Evolutionary conservation across 2,888 invertebrate genomes (phyloP), one percentile per base, ranked within the genome.

Genomic region (Cryptops parisi): DNA sequence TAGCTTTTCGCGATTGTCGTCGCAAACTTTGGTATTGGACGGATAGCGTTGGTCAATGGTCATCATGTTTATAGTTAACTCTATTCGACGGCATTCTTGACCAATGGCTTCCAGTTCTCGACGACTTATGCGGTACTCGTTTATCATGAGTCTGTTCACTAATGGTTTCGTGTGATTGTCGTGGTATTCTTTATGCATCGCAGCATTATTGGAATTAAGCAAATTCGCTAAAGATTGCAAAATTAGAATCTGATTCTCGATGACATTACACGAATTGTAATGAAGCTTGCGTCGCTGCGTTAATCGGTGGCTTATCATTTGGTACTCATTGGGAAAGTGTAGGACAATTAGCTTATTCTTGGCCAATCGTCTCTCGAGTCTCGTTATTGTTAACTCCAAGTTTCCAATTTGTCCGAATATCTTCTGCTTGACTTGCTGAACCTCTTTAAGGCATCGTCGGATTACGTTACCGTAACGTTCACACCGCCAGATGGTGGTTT

Each of bases 391-490:
- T 15, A n/a, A 23, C 24, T 33, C 24, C 22, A 40, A 24, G 3
- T 23, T 22, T 17, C 41, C 41, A 3, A 24, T 2, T 3, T 17
- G 17, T 9, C 50, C 50, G n/a, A 50, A 50, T 15, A 50, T 2
- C 21, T 24, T 39, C 17, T 52, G 26, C 52, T 52, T 52, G 3
- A 26, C 52, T 19, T 44, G 15, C n/a, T 27, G 44, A 1, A 44
- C 27, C 2, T 52, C 27, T 3, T 24, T 21, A 3, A 26, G 23
- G 24, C 25, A 15, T n/a, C 52, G 55, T 56, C 69, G 70, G 9
- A 80, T 70, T 2, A 70, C 58, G 55, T 76, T 72, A 55, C 76
- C 75, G 65, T 78, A 80, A 19, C 79, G 71, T 43, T 68, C 66
- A 2, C 76, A 78, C 59, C 71, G 74, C 19, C 75, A 68, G 15